These are phyloP conservation scores for Microtus richardsoni DNA, from an alignment of 2,113 vertebrate species.

Conservation along the genomic window DNA sequence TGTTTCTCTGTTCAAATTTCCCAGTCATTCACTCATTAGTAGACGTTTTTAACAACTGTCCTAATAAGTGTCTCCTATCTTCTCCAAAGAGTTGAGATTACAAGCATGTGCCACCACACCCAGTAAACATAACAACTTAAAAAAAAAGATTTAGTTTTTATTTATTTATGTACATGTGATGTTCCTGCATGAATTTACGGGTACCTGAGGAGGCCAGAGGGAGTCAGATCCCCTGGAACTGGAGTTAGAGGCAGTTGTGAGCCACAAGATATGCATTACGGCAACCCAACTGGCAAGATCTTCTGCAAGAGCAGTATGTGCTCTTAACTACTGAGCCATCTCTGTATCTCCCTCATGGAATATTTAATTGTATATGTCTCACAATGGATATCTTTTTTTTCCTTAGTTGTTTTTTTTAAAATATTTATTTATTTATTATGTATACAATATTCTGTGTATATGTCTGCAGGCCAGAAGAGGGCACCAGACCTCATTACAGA, in stretches of 20 bases:
- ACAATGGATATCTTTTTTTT: no score
- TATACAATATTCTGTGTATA: no score
- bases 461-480: no score
- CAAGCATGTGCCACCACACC: neutral
- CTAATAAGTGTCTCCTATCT: neutral
- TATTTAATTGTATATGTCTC: no score
- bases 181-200: no score
- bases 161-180: neutral
- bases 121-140: neutral
- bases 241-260: no score
- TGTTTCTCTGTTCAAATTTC: slow-evolving; percentile 36
- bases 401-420: no score
- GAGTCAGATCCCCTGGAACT: neutral
- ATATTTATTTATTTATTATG: no score
- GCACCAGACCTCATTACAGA: no score
- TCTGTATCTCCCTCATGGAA: no score
- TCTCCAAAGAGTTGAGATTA: neutral
- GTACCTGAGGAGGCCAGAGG: neutral
- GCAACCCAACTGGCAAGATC: no score
- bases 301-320: neutral
- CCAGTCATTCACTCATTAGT: slow-evolving; percentile 22
- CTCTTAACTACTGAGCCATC: neutral
- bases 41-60: neutral
- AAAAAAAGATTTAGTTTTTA: neutral
- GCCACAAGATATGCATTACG: no score